A percentile compares a stretch with the other conserved stretches of the same genome.
Conservation (phyloP, 2,113 vertebrate species). For the Xiphophorus couchianus region DNA sequence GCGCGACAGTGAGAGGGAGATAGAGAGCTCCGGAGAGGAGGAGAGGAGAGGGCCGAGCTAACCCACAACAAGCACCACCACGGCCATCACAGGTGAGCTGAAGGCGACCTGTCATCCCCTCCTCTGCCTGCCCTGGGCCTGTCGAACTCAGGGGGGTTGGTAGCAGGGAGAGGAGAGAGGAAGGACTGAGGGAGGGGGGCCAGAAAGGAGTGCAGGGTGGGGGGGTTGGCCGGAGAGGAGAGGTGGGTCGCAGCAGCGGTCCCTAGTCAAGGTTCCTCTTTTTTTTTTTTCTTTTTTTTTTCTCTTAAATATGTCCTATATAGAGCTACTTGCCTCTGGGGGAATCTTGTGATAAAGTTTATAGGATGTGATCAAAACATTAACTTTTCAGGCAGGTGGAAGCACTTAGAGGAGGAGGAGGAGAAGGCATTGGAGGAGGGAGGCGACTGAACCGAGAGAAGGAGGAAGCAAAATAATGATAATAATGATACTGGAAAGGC, state of each 20-base stretch:
- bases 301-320: conserved; percentile 71
- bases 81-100: conserved; percentile 86
- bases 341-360: conserved; percentile 74
- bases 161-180: conserved; percentile 72
- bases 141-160: conserved; percentile 62
- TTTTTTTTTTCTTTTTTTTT: conserved; percentile 49
- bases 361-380: conserved; percentile 70
- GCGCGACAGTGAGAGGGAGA: conserved; percentile 81
- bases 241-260: conserved; percentile 72
- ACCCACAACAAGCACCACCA: conserved; percentile 83
- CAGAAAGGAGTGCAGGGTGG: conserved; percentile 69
- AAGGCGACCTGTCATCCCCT: conserved; percentile 69
- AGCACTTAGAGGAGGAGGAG: conserved; percentile 66
- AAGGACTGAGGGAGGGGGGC: conserved; percentile 74
- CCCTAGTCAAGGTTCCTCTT: conserved; percentile 70
- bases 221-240: conserved; percentile 69
- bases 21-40: conserved; percentile 76
- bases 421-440: conserved; percentile 17
- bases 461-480: conserved; percentile 54
- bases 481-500: conserved; percentile 62
- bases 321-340: conserved; percentile 58
- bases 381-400: conserved; percentile 79
- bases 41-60: conserved; percentile 81
- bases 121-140: conserved; percentile 77
- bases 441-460: conserved; percentile 44